Evolutionary conservation across 2,888 invertebrate species (phyloP).

Genomic region (Pteria penguin): DNA sequence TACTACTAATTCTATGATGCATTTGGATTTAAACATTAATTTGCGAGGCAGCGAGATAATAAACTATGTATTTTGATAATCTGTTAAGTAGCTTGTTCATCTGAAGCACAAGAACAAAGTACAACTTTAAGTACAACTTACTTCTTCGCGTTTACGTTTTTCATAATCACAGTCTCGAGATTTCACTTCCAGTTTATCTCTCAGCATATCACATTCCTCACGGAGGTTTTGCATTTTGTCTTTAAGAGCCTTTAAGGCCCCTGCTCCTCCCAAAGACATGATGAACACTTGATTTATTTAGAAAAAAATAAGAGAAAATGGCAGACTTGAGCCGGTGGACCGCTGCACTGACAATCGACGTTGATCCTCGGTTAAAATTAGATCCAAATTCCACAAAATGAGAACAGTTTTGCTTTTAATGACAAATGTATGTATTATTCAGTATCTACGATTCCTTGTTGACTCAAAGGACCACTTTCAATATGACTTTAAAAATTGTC

Average conservation of each 20-base stretch:
- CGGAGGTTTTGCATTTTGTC: conserved; percentile 99
- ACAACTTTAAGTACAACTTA: too few species aligned
- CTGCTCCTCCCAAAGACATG: conserved; percentile 35
- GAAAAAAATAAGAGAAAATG: conserved; percentile 23
- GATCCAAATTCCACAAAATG: not conserved
- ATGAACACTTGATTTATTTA: conserved; percentile 13
- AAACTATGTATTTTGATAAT: too few species aligned
- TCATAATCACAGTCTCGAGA: conserved; percentile 93
- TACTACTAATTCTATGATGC: too few species aligned
- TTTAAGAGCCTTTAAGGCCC: conserved; percentile 97
- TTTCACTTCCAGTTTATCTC: conserved; percentile 97
- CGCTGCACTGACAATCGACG: not conserved
- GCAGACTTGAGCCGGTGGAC: conserved; percentile 30
- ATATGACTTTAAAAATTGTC: too few species aligned
- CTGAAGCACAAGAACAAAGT: too few species aligned
- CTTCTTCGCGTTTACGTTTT: conserved; percentile 7
- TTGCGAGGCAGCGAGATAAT: too few species aligned
- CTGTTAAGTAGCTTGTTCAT: too few species aligned
- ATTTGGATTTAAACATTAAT: too few species aligned
- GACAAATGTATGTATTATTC: too few species aligned
- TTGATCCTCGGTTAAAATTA: not conserved
- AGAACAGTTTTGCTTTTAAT: too few species aligned
- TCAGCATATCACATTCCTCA: conserved; percentile 99
- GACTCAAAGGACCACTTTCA: too few species aligned
- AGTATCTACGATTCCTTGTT: too few species aligned